phyloP scores from a whole-genome alignment of 2,888 invertebrate species.

The Eretmocerus hayati region DNA sequence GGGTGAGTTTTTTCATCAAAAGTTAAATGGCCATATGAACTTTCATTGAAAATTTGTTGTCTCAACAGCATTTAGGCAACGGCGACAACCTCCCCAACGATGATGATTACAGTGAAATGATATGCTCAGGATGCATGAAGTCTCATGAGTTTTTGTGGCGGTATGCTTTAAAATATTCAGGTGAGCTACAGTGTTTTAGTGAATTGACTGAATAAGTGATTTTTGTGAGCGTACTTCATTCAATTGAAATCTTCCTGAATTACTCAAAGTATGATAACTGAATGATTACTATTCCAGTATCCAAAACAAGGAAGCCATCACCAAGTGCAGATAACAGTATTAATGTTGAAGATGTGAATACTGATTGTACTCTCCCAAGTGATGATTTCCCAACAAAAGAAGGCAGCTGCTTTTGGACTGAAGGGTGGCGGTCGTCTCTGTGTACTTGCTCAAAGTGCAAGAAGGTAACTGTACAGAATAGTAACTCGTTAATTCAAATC shows the following conservation, averaged over 20 bases:
- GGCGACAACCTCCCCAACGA: slow-evolving; percentile 53
- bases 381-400: slow-evolving; percentile 30
- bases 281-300: slow-evolving; percentile 18
- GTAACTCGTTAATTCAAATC: background rate
- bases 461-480: slow-evolving; percentile 29
- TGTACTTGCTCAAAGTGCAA: slow-evolving; percentile 64
- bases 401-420: slow-evolving; percentile 71
- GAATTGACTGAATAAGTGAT: background rate
- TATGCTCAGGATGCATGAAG: slow-evolving; percentile 73
- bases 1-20: slow-evolving; percentile 40
- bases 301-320: slow-evolving; percentile 26
- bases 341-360: slow-evolving; percentile 26
- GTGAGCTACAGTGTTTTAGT: slow-evolving; percentile 26
- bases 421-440: slow-evolving; percentile 69
- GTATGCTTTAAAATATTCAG: slow-evolving; percentile 52
- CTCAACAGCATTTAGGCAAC: slow-evolving; percentile 58
- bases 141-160: slow-evolving; percentile 66
- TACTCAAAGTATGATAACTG: background rate
- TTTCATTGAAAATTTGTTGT: background rate
- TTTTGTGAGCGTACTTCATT: background rate
- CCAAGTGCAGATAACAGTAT: slow-evolving; percentile 31
- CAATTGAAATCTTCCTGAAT: no score
- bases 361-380: slow-evolving; percentile 36
- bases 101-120: slow-evolving; percentile 66
- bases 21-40: background rate